Percentiles rank a stretch among this genome's conserved stretches.
Conservation (phyloP, 2,797 vertebrate genomes). For the Carduelis carduelis region DNA sequence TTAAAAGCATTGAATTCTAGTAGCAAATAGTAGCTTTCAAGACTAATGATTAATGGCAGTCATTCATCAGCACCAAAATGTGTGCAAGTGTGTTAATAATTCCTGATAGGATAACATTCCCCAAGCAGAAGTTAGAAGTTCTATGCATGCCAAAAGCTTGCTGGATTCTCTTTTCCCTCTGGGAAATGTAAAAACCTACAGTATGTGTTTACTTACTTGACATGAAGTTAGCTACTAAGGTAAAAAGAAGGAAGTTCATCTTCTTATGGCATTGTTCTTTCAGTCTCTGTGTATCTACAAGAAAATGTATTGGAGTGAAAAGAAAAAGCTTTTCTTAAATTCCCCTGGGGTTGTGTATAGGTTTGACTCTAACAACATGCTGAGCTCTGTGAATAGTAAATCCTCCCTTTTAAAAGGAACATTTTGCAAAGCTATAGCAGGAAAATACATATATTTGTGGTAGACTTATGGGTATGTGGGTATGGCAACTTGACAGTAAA, state of each 20-base stretch:
- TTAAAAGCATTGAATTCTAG: not conserved
- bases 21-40: not conserved
- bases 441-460: constrained; percentile 51
- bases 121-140: not conserved
- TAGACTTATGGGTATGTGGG: constrained; percentile 50
- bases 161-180: not conserved
- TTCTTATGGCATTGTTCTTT: not conserved
- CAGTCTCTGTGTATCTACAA: not conserved
- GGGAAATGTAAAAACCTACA: not conserved
- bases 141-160: not conserved
- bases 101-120: not conserved
- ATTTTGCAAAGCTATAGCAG: constrained; percentile 46
- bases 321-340: not conserved
- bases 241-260: not conserved
- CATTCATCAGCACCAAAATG: not conserved
- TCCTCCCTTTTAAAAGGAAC: constrained; percentile 5
- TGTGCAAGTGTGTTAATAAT: not conserved
- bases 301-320: not conserved
- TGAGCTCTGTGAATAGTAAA: constrained; percentile 14
- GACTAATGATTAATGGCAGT: not conserved
- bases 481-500: constrained; percentile 66
- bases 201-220: not conserved
- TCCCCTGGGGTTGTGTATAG: not conserved
- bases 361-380: constrained; percentile 5
- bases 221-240: not conserved